A percentile compares a stretch with the other conserved stretches of the same genome.
Evolutionary conservation across 2,113 vertebrate species (phyloP).

Genomic region (Dascyllus trimaculatus): DNA sequence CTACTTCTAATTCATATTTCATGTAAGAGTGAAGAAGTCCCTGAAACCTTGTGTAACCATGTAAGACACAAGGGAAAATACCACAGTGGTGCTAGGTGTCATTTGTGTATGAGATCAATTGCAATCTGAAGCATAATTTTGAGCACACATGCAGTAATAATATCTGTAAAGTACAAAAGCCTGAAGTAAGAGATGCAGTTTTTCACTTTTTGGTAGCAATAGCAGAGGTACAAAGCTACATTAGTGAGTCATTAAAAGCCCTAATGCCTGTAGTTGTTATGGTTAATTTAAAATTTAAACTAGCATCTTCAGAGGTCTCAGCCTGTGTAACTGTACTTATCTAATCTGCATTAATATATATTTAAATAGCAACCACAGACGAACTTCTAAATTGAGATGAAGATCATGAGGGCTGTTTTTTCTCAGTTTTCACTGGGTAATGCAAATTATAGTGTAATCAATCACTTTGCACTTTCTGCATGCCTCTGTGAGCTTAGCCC

Average conservation of each 20-base stretch:
- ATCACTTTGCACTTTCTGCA: conserved; percentile 25
- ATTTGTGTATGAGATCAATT: no score
- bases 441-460: conserved; percentile 46
- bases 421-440: not conserved
- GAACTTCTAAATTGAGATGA: conserved; percentile 29
- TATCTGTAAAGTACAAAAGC: not conserved
- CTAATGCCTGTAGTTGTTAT: not conserved
- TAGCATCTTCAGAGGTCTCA: not conserved
- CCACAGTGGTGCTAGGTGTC: no score
- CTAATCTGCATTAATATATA: not conserved
- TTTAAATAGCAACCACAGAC: not conserved
- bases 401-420: not conserved
- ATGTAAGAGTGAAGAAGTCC: not conserved
- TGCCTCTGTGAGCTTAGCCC: not conserved
- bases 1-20: conserved; percentile 28
- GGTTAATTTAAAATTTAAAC: no score
- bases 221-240: not conserved
- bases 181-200: not conserved
- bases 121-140: no score
- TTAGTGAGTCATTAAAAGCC: not conserved
- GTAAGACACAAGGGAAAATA: no score
- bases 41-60: no score
- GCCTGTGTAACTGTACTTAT: not conserved
- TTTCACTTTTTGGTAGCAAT: not conserved
- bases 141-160: not conserved